Percentiles rank a stretch among this genome's conserved stretches.
phyloP scores from a whole-genome alignment of 1,140 invertebrate genomes.

The Pemphigus obesinymphae region DNA sequence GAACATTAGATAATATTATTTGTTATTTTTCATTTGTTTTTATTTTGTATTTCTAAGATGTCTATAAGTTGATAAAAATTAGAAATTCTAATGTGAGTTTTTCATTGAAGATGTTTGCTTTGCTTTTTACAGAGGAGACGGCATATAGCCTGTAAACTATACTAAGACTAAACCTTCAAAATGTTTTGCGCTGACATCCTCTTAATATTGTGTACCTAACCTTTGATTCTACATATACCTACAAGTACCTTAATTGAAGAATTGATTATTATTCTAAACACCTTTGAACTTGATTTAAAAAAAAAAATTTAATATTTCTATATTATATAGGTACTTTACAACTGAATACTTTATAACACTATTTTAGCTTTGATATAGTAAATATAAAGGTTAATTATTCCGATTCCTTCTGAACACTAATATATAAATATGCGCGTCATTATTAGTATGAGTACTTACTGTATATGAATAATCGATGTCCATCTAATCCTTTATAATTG shows the following conservation, averaged over 20 bases:
- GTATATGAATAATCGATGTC: not conserved
- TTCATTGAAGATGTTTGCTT: too few species aligned
- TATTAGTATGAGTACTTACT: not conserved
- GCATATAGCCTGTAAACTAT: too few species aligned
- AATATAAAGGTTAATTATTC: not conserved
- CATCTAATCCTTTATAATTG: not conserved
- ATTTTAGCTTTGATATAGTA: not conserved
- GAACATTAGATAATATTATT: too few species aligned
- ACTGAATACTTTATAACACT: not conserved
- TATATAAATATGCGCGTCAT: not conserved
- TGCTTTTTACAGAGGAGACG: too few species aligned
- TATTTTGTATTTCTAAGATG: too few species aligned
- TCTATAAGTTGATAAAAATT: too few species aligned
- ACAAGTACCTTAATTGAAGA: not conserved
- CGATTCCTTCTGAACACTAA: not conserved
- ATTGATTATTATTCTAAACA: not conserved
- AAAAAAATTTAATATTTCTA: not conserved
- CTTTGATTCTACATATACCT: not conserved
- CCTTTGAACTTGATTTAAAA: constrained; percentile 5
- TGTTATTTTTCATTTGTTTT: too few species aligned
- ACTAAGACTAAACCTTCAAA: too few species aligned
- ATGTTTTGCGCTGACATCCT: too few species aligned
- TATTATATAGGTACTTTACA: not conserved
- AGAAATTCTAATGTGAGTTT: too few species aligned
- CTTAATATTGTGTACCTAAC: not conserved